Conservation (phyloP, 2,113 vertebrate genomes). For the Muntiacus reevesi region DNA sequence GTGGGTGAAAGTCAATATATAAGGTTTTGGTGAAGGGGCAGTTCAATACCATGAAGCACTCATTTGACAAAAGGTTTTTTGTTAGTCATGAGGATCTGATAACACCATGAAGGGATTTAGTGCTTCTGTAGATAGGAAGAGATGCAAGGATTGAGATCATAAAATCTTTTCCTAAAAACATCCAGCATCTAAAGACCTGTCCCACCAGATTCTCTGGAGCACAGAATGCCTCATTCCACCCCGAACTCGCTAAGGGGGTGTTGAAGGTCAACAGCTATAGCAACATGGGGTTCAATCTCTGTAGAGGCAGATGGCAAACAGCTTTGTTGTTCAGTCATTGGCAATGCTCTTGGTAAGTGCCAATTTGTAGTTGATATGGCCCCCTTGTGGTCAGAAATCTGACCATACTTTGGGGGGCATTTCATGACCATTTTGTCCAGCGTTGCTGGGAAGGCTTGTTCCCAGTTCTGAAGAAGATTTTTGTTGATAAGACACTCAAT, state of each 20-base stretch:
- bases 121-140: background rate
- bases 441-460: background rate
- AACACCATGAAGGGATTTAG: background rate
- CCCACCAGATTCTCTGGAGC: background rate
- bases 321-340: background rate
- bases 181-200: background rate
- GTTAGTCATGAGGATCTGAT: background rate
- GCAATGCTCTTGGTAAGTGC: background rate
- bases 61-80: background rate
- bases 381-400: background rate
- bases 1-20: background rate
- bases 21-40: background rate
- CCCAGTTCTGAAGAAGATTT: background rate
- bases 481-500: background rate
- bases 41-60: background rate
- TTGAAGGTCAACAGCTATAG: background rate
- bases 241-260: background rate
- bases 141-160: background rate
- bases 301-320: background rate
- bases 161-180: background rate
- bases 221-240: background rate
- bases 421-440: background rate
- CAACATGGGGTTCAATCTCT: background rate
- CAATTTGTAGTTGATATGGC: background rate
- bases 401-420: background rate